Evolutionary conservation across 2,113 vertebrate genomes (phyloP), one percentile per base, ranked within the genome.

Genomic region (Pomatorhinus ruficollis): DNA sequence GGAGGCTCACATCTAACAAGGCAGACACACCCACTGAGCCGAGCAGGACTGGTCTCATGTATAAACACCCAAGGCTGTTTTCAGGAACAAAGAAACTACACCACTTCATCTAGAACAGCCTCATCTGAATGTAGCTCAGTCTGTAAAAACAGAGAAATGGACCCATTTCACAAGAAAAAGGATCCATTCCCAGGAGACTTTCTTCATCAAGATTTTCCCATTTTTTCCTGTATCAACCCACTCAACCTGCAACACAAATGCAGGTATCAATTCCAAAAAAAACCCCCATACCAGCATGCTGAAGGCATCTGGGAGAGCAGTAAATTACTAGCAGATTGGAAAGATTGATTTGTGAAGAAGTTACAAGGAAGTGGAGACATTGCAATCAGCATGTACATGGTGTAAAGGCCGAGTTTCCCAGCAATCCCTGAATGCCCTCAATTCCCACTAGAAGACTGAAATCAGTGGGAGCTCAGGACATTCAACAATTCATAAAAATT

Each of bases 301-400:
- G 86, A 92, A 96, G 93, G 90, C 85, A 94, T 96, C 88, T 95
- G 88, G 61, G 88, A 96, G 88, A 94, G 90, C 83, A 96, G 68
- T 68, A 93, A 96, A 97, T 96, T 92, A 94, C 88, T 7, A 61
- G 69, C 27, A 93, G 90, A 94, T 94, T 96, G 95, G 87, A 91
- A 95, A 96, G 93, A 96, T 77, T 91, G 94, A 97, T 97, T 87
- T 83, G 81, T 89, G 92, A 93, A 92, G 90, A 92, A 94, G 88
- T 80, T 64, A 64, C 83, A 75, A 90, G 27, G 1, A 94, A 91
- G 85, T 74, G 89, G 49, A 93, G 93, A 87, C 91, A 87, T 5
- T 78, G 94, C 89, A 94, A 92, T 92, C 95, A 97, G 92, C 72
- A 86, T 66, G 90, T 86, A 59, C 76, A 64, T 53, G 56, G 76